These are phyloP conservation scores for Drosophila parthenogenetica DNA, from an alignment of 2,888 invertebrate species.

Conservation along the genomic window DNA sequence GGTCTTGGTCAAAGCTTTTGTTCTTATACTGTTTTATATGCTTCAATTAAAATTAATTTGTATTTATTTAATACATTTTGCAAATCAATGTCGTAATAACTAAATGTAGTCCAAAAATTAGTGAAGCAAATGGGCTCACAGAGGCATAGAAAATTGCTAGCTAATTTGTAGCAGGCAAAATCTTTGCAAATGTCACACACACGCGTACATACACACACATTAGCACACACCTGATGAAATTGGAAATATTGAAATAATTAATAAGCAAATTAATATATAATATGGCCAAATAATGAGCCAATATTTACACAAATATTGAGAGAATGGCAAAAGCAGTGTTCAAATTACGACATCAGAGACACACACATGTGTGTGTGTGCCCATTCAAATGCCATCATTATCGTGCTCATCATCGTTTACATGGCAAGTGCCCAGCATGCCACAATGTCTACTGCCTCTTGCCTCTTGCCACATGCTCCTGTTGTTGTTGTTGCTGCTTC, in stretches of 20 bases:
- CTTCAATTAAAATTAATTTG: too few species aligned
- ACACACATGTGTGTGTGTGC: slow-evolving; percentile 33
- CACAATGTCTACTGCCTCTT: slow-evolving; percentile 21
- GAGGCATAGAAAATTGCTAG: slow-evolving; percentile 30
- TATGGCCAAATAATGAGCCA: slow-evolving; percentile 72
- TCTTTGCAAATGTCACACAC: slow-evolving; percentile 35
- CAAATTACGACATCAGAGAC: slow-evolving; percentile 55
- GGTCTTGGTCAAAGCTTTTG: neutral
- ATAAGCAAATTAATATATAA: slow-evolving; percentile 75
- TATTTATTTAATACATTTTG: too few species aligned
- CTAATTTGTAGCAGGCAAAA: slow-evolving; percentile 38
- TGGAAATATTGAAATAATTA: slow-evolving; percentile 61
- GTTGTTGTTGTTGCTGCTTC: slow-evolving; percentile 59
- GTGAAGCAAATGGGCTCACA: slow-evolving; percentile 24
- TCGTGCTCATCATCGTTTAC: slow-evolving; percentile 76
- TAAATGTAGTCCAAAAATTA: slow-evolving; percentile 6
- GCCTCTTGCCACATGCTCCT: slow-evolving; percentile 7
- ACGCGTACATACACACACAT: slow-evolving; percentile 15
- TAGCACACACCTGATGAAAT: slow-evolving; percentile 16
- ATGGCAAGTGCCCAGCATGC: slow-evolving; percentile 68
- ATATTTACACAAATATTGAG: slow-evolving; percentile 69
- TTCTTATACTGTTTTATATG: neutral
- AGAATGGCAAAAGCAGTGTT: slow-evolving; percentile 45
- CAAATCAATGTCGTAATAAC: neutral
- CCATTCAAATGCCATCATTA: slow-evolving; percentile 77